Evolutionary conservation across 2,797 vertebrate species (phyloP).

Genomic region (Cyclopterus lumpus): DNA sequence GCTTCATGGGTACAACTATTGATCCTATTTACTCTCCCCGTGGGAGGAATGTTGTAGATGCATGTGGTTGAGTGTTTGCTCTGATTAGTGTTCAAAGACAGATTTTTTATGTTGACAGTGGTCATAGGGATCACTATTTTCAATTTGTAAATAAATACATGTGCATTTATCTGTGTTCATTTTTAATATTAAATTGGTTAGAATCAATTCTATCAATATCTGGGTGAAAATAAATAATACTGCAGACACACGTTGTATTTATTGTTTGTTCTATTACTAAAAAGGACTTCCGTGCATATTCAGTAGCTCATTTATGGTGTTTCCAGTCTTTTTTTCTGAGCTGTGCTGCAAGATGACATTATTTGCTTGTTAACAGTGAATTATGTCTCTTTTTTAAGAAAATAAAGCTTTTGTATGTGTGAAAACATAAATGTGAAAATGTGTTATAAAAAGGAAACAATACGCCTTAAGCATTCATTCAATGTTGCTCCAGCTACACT

Average conservation of each 20-base stretch:
- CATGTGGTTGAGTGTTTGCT: conserved; percentile 57
- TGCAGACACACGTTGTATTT: background rate
- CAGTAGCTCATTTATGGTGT: conserved; percentile 9
- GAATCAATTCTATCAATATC: background rate
- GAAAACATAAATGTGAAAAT: conserved; percentile 22
- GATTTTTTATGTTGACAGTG: conserved; percentile 17
- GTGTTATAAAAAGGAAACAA: background rate
- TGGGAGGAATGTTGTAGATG: conserved; percentile 57
- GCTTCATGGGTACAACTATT: conserved; percentile 74
- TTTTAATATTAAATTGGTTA: background rate
- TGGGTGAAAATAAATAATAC: background rate
- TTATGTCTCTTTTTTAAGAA: conserved; percentile 27
- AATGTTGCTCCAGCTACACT: background rate
- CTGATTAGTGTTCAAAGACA: conserved; percentile 65
- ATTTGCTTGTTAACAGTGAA: conserved; percentile 13
- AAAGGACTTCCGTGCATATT: background rate
- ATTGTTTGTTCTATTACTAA: conserved; percentile 9
- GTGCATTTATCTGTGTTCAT: background rate
- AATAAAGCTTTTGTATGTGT: conserved; percentile 12
- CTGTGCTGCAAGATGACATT: background rate
- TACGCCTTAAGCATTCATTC: background rate
- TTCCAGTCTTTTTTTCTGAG: background rate
- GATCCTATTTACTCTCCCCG: conserved; percentile 69
- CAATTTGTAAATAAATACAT: background rate
- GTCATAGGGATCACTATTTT: conserved; percentile 4